These are phyloP conservation scores for Lasiommata megera DNA, from an alignment of 2,888 invertebrate genomes.

Conservation along the genomic window DNA sequence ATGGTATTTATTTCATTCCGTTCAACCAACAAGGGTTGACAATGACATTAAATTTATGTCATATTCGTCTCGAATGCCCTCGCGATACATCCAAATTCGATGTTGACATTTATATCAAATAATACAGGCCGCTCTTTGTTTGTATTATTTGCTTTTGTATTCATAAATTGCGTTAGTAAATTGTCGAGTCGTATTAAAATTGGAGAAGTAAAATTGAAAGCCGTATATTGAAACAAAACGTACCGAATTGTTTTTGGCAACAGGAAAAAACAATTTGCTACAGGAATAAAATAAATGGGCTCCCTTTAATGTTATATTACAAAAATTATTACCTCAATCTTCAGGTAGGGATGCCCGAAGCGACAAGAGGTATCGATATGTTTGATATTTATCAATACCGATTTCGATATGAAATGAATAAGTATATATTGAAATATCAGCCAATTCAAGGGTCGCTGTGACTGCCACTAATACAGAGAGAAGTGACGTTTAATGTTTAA, in stretches of 20 bases:
- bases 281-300: background rate
- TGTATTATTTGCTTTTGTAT: conserved; percentile 44
- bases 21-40: conserved; percentile 67
- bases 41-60: conserved; percentile 77
- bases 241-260: background rate
- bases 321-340: no score
- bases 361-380: background rate
- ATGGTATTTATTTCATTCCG: conserved; percentile 74
- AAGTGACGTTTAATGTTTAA: no score
- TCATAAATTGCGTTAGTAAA: conserved; percentile 49
- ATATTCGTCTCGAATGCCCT: conserved; percentile 61
- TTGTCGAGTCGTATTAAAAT: conserved; percentile 27
- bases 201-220: conserved; percentile 3
- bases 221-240: background rate
- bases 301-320: no score
- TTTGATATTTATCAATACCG: background rate
- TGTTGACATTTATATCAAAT: conserved; percentile 73
- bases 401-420: no score
- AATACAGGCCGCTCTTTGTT: conserved; percentile 64
- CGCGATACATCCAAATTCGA: conserved; percentile 59
- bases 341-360: no score
- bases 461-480: no score
- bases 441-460: no score
- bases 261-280: background rate
- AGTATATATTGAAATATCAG: no score